Conservation (phyloP, 2,113 vertebrate genomes). For the Grallaria varia region DNA sequence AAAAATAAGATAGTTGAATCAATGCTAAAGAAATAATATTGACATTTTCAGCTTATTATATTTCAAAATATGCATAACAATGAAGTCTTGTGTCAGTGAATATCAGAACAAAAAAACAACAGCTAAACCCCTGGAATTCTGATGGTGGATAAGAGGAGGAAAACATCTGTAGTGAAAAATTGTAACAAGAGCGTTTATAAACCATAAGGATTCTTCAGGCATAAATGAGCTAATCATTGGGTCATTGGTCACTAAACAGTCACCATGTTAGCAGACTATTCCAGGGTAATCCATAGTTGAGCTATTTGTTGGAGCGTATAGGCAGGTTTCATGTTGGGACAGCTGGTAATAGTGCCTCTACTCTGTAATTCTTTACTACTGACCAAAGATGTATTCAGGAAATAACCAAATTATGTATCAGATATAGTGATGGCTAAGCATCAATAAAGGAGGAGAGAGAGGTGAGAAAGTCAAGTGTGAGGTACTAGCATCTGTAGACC, state of each 20-base stretch:
- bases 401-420: not conserved
- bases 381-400: not conserved
- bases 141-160: not conserved
- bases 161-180: not conserved
- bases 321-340: not conserved
- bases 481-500: not conserved
- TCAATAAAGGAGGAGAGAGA: not conserved
- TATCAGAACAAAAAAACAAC: not conserved
- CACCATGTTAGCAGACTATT: not conserved
- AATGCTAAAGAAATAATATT: not conserved
- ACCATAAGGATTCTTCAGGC: rapidly evolving
- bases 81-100: not conserved
- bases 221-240: not conserved
- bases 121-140: not conserved
- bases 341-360: not conserved
- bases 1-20: not conserved
- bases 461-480: not conserved
- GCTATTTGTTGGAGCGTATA: not conserved
- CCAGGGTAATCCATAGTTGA: not conserved
- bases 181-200: not conserved
- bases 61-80: not conserved
- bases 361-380: not conserved
- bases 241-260: not conserved
- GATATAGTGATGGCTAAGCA: not conserved
- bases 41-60: not conserved